Conservation (phyloP, 2,888 invertebrate genomes). For the Pterostichus niger region DNA sequence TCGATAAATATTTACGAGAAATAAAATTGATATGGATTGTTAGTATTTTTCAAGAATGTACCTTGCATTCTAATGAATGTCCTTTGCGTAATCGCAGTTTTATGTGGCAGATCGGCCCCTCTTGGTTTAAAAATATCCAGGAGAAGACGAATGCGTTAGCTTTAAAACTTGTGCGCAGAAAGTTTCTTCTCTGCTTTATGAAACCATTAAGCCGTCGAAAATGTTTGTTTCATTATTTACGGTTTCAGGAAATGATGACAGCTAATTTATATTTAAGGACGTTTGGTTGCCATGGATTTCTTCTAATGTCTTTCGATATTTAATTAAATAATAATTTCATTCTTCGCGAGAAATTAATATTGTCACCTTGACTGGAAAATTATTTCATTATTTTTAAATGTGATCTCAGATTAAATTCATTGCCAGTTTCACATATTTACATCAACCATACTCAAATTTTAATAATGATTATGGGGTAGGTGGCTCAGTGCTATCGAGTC, state of each 20-base stretch:
- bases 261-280: slow-evolving; percentile 61
- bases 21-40: no score
- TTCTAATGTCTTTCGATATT: slow-evolving; percentile 42
- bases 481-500: no score
- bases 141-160: slow-evolving; percentile 25
- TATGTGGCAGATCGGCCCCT: neutral
- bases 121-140: slow-evolving; percentile 25
- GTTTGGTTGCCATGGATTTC: slow-evolving; percentile 22
- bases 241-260: slow-evolving; percentile 61
- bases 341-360: neutral
- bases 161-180: slow-evolving; percentile 19
- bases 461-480: no score
- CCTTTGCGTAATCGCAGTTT: slow-evolving; percentile 1
- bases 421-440: no score
- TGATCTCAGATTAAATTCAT: no score
- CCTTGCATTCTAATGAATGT: no score
- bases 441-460: no score
- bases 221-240: slow-evolving; percentile 61
- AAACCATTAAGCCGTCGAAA: slow-evolving; percentile 56
- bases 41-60: no score
- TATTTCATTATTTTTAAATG: neutral
- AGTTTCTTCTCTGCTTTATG: slow-evolving; percentile 51
- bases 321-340: slow-evolving; percentile 41
- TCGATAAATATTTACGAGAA: no score
- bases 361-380: neutral